A percentile compares a stretch with the other conserved stretches of the same genome.
These are phyloP conservation scores for Chiloscyllium punctatum DNA, from an alignment of 2,797 vertebrate genomes.

Conservation along the genomic window DNA sequence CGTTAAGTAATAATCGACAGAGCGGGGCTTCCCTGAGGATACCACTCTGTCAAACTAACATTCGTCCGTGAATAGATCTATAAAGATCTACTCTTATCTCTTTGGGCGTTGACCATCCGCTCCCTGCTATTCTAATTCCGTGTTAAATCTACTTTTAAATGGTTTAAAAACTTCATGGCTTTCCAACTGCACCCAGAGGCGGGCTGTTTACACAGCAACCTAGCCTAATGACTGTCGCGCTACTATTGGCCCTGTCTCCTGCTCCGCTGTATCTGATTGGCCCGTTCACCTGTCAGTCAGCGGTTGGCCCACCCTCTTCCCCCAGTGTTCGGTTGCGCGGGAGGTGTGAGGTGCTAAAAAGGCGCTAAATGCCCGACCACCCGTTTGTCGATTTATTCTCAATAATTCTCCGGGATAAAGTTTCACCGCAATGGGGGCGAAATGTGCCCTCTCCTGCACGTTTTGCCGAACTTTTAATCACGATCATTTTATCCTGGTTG, in stretches of 20 bases:
- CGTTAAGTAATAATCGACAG: too few species aligned
- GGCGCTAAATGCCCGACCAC: not conserved
- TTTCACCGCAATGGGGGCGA: not conserved
- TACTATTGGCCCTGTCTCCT: not conserved
- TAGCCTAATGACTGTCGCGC: not conserved
- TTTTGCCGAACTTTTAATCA: not conserved
- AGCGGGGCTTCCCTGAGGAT: not conserved
- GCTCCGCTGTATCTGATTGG: not conserved
- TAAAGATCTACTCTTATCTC: too few species aligned
- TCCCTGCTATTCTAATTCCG: not conserved
- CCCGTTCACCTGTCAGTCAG: not conserved
- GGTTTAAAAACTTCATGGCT: not conserved
- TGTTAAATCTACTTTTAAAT: slow-evolving; percentile 2
- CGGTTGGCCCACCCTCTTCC: not conserved
- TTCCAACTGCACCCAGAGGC: not conserved
- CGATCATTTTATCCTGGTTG: not conserved
- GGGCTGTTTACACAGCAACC: slow-evolving; percentile 28
- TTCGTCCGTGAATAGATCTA: not conserved
- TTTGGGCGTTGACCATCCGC: too few species aligned
- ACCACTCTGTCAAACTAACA: too few species aligned
- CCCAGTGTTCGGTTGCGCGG: not conserved
- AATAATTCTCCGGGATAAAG: not conserved
- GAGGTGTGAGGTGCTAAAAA: not conserved
- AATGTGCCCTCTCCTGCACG: too few species aligned
- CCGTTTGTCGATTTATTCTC: not conserved